Percentiles rank a stretch among this genome's conserved stretches.
These are phyloP conservation scores for Alcedo atthis DNA, from an alignment of 2,797 vertebrate genomes.

Conservation along the genomic window DNA sequence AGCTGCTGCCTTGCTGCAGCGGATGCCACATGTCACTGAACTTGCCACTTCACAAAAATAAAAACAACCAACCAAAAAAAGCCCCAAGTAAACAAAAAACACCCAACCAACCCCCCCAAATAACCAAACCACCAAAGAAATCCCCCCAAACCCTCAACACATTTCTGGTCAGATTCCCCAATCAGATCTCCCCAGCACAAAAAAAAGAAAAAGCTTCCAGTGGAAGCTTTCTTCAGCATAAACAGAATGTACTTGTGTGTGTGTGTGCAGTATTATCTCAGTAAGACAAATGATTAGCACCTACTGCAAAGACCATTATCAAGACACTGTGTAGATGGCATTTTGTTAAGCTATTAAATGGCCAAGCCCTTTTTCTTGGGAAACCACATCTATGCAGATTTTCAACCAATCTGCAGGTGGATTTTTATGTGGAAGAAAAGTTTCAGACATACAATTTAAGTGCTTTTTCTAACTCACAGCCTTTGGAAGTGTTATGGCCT, in stretches of 20 bases:
- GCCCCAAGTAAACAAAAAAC: too few species aligned
- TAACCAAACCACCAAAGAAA: not conserved
- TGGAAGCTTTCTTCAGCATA: not conserved
- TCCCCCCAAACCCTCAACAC: not conserved
- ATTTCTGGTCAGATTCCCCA: not conserved
- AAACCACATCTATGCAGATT: not conserved
- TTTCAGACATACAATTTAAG: not conserved
- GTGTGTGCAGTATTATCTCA: not conserved
- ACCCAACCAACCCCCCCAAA: too few species aligned
- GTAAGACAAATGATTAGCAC: not conserved
- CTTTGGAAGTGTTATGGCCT: not conserved
- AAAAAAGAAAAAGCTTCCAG: not conserved
- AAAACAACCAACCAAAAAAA: not conserved
- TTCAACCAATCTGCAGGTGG: not conserved
- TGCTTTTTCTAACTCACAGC: not conserved
- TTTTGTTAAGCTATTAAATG: not conserved
- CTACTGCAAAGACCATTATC: not conserved
- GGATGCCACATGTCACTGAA: not conserved
- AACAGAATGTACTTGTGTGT: not conserved
- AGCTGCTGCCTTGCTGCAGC: not conserved
- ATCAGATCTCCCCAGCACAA: not conserved
- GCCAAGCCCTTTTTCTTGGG: not conserved
- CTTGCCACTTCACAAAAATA: not conserved
- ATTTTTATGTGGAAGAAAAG: not conserved
- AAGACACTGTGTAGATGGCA: not conserved